These are phyloP conservation scores for Teleopsis dalmanni DNA, from an alignment of 1,140 invertebrate genomes.

Conservation along the genomic window DNA sequence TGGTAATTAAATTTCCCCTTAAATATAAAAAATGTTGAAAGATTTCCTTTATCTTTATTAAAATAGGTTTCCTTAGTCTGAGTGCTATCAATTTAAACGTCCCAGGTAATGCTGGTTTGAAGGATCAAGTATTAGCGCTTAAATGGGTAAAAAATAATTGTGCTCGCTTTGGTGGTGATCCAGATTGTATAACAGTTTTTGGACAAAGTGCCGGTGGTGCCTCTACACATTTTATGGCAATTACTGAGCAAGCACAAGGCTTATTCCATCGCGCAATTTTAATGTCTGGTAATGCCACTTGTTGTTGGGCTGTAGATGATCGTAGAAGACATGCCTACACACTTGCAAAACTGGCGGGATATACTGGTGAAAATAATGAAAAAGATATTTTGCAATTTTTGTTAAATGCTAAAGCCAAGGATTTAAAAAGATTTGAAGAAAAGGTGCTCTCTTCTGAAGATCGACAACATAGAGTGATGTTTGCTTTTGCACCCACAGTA, in stretches of 20 bases:
- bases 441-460: conserved; percentile 25
- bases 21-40: not conserved
- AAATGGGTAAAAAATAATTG: conserved; percentile 60
- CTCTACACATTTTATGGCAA: conserved; percentile 51
- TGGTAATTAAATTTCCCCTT: conserved; percentile 25
- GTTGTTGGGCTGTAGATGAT: conserved; percentile 25
- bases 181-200: conserved; percentile 45
- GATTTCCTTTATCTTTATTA: not conserved
- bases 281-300: conserved; percentile 39
- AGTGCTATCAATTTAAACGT: conserved; percentile 32
- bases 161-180: conserved; percentile 47
- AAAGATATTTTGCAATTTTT: conserved; percentile 32
- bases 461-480: conserved; percentile 23
- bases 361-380: conserved; percentile 31
- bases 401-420: conserved; percentile 38
- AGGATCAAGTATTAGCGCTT: conserved; percentile 59
- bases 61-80: conserved; percentile 32
- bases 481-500: conserved; percentile 37
- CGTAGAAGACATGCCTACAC: conserved; percentile 22
- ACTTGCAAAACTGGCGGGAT: conserved; percentile 30
- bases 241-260: conserved; percentile 48
- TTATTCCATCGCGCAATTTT: conserved; percentile 42
- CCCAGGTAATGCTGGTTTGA: conserved; percentile 55
- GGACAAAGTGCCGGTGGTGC: conserved; percentile 47
- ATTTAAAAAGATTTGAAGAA: conserved; percentile 48